Percentiles rank a stretch among this genome's conserved stretches.
Conservation (phyloP, 30 jellyfish, hydroid and myxozoan genomes). For the Haliclystus octoradiatus region DNA sequence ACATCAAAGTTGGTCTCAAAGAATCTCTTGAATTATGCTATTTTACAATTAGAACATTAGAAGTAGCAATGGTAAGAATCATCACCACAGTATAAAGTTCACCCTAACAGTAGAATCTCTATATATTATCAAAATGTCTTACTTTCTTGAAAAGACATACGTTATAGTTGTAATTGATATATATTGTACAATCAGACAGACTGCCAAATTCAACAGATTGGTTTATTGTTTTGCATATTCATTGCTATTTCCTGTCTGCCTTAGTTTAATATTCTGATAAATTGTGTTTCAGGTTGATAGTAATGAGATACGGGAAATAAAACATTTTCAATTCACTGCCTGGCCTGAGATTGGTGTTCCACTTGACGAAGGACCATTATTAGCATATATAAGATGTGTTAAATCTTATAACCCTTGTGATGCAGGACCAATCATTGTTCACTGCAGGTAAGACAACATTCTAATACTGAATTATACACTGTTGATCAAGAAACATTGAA, state of each 20-base stretch:
- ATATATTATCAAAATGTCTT: no score
- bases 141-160: no score
- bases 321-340: constrained; percentile 84
- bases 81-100: no score
- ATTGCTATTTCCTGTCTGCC: no score
- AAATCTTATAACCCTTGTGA: constrained; percentile 47
- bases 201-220: no score
- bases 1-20: constrained; percentile 36
- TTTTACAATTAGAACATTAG: constrained; percentile 75
- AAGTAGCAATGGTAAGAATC: constrained; percentile 20
- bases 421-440: constrained; percentile 84
- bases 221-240: not conserved
- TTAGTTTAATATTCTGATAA: no score
- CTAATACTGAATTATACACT: no score
- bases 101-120: no score
- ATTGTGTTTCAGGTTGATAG: constrained; percentile 43
- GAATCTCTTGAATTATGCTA: constrained; percentile 58
- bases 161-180: no score
- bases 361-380: constrained; percentile 61
- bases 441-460: constrained; percentile 56
- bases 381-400: constrained; percentile 60
- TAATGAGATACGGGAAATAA: constrained; percentile 49
- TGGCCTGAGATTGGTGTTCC: constrained; percentile 99
- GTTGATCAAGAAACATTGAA: no score
- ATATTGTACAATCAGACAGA: no score